Evolutionary conservation across 2,888 invertebrate genomes (phyloP).

Genomic region (Schizotus pectinicornis): DNA sequence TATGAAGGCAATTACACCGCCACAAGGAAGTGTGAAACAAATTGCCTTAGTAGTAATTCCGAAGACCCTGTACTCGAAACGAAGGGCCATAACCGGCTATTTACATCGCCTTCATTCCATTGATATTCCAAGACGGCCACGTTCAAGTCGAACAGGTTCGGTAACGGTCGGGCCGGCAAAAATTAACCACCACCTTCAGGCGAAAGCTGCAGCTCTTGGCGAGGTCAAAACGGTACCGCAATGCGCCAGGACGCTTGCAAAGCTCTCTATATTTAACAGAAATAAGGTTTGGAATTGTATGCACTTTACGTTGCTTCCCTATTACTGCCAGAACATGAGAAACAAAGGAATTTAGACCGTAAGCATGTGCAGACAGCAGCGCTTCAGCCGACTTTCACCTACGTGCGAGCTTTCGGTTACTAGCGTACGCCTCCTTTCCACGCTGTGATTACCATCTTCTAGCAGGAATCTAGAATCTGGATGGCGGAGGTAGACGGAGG

Average conservation of each 20-base stretch:
- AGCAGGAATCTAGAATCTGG: no score
- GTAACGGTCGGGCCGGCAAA: conserved; percentile 12
- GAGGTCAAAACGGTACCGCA: conserved; percentile 27
- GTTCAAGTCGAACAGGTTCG: conserved; percentile 14
- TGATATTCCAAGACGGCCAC: conserved; percentile 20
- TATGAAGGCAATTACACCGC: conserved; percentile 7
- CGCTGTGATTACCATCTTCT: conserved; percentile 74
- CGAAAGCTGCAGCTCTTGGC: conserved; percentile 23
- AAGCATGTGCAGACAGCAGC: conserved; percentile 21
- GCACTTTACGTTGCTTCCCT: conserved; percentile 22
- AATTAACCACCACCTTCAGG: conserved; percentile 6
- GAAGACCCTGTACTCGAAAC: conserved; percentile 8
- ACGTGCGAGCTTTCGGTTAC: conserved; percentile 14
- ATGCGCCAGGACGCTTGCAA: conserved; percentile 29
- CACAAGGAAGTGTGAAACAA: conserved; percentile 11
- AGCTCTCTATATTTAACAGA: conserved; percentile 30
- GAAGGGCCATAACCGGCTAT: conserved; percentile 11
- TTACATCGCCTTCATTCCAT: conserved; percentile 23
- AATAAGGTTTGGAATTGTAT: conserved; percentile 28
- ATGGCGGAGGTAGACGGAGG: no score
- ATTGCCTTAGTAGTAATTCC: conserved; percentile 15
- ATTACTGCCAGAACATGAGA: conserved; percentile 15
- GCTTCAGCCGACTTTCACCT: conserved; percentile 18
- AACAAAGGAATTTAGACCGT: conserved; percentile 25
- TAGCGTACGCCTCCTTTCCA: conserved; percentile 51